Conservation (phyloP, 2,113 vertebrate species). For the Chamaea fasciata region DNA sequence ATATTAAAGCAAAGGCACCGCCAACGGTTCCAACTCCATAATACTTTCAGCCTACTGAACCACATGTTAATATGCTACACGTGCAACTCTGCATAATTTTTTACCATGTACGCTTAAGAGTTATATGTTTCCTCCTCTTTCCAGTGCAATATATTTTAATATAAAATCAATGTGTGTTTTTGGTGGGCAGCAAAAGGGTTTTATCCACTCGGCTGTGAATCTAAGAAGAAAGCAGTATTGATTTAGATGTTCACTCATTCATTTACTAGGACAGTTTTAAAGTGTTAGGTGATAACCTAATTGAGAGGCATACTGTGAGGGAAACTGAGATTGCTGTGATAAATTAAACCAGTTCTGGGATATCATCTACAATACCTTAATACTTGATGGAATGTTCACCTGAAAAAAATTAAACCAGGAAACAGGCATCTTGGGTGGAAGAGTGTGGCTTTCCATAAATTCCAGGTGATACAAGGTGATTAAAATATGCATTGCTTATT, state of each 20-base stretch:
- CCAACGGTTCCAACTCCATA: background rate
- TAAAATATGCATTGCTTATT: background rate
- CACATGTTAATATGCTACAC: constrained; percentile 4
- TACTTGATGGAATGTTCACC: background rate
- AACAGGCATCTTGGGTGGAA: background rate
- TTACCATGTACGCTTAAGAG: background rate
- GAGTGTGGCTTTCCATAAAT: background rate
- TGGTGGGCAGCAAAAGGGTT: background rate
- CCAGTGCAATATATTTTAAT: background rate
- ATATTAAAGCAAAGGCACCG: background rate
- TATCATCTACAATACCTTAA: background rate
- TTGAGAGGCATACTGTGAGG: background rate
- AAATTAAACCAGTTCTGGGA: constrained; percentile 1
- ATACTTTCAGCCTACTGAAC: background rate
- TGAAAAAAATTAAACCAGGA: background rate
- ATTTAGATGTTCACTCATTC: constrained; percentile 38
- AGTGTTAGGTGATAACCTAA: constrained; percentile 27
- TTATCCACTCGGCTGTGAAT: constrained; percentile 9
- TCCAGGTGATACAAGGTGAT: background rate
- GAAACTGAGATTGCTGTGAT: constrained; percentile 29
- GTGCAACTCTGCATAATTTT: background rate
- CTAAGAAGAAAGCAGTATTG: background rate
- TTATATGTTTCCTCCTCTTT: background rate
- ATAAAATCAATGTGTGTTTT: constrained; percentile 25
- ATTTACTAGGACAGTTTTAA: constrained; percentile 32